These are phyloP conservation scores for Dipodomys spectabilis DNA, from an alignment of 2,113 vertebrate genomes.

Conservation along the genomic window DNA sequence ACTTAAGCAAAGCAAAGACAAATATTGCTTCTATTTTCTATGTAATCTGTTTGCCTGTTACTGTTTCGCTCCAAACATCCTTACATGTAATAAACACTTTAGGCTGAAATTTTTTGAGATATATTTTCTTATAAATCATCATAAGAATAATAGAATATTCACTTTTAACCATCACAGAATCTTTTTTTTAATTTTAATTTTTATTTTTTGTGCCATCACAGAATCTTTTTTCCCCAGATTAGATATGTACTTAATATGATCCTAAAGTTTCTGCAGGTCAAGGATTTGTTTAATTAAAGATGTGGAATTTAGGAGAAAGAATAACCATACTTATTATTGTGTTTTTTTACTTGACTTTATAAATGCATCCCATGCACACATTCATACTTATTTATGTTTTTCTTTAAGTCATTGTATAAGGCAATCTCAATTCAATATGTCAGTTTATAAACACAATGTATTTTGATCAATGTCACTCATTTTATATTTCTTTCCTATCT, in stretches of 20 bases:
- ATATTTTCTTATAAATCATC: not conserved
- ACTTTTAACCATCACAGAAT: not conserved
- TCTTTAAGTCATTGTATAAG: no score
- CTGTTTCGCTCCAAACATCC: no score
- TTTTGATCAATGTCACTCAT: no score
- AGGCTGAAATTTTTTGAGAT: not conserved
- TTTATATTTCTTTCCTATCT: no score
- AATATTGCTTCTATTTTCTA: not conserved
- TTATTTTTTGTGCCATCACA: no score
- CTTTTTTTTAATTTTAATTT: no score
- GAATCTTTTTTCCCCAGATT: no score
- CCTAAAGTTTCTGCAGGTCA: not conserved
- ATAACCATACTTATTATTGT: not conserved
- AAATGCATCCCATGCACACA: not conserved
- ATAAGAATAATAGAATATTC: not conserved
- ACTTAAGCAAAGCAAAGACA: not conserved
- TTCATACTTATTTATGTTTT: not conserved
- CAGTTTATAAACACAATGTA: no score
- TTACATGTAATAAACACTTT: not conserved
- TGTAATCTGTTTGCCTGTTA: not conserved
- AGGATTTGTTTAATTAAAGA: not conserved
- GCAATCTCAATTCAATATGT: no score
- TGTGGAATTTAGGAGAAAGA: not conserved
- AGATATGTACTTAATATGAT: not conserved
- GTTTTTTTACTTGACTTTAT: not conserved